Evolutionary conservation across 1,140 invertebrate genomes (phyloP).

Genomic region (Magallana ariakensis): DNA sequence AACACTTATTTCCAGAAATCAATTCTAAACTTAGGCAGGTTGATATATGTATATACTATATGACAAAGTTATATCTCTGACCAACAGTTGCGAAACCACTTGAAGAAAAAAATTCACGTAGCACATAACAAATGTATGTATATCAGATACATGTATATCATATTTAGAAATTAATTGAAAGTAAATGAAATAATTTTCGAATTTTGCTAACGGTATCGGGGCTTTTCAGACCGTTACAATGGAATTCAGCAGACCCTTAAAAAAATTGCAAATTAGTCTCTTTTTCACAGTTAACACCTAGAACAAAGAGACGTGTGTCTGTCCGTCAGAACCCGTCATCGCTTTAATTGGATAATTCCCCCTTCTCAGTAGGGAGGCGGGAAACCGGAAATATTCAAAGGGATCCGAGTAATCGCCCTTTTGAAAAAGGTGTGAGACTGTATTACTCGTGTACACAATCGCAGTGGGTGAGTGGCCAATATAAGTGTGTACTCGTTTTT

Average conservation of each 20-base stretch:
- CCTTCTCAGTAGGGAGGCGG: background rate
- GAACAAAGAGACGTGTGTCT: background rate
- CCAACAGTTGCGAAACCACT: too few relatives aligned
- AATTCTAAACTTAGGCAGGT: too few relatives aligned
- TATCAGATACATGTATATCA: too few relatives aligned
- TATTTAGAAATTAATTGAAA: too few relatives aligned
- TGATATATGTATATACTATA: too few relatives aligned
- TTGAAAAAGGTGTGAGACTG: background rate
- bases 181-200: too few relatives aligned
- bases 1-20: too few relatives aligned
- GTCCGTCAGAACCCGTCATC: background rate
- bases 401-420: background rate
- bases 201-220: too few relatives aligned
- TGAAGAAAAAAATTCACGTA: too few relatives aligned
- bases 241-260: background rate
- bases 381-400: background rate
- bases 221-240: background rate
- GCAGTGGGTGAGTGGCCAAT: background rate
- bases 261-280: background rate
- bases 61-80: too few relatives aligned
- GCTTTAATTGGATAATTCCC: conserved; percentile 16
- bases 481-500: too few relatives aligned
- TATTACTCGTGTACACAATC: background rate
- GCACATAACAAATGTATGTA: too few relatives aligned
- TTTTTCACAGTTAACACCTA: background rate